Conservation (phyloP, 1,140 invertebrate genomes). For the Teleogryllus occipitalis region DNA sequence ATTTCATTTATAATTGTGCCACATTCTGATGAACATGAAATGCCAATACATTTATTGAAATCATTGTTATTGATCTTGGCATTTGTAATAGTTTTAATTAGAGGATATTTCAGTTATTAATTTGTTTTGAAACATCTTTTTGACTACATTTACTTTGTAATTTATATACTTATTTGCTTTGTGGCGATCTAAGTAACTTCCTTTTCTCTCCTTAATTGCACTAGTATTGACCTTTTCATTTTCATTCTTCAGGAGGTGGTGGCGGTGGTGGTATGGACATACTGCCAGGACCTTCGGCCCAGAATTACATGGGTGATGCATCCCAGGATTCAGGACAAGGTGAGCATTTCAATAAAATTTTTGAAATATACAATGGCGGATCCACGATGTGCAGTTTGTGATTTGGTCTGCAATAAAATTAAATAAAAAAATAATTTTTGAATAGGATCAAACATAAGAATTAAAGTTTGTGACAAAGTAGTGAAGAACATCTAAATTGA, state of each 20-base stretch:
- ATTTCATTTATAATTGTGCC: not conserved
- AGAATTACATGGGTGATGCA: constrained; percentile 14
- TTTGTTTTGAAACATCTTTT: too few species aligned
- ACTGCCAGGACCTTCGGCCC: constrained; percentile 13
- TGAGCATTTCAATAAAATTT: not conserved
- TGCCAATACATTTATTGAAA: too few species aligned
- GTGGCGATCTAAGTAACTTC: too few species aligned
- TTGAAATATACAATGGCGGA: not conserved
- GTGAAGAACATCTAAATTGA: not conserved
- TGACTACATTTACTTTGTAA: too few species aligned
- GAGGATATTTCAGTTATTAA: too few species aligned
- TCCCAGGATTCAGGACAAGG: constrained; percentile 18
- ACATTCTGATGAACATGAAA: too few species aligned
- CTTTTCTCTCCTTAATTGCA: too few species aligned
- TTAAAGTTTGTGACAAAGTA: not conserved
- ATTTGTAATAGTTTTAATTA: too few species aligned
- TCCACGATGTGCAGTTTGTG: constrained; percentile 14
- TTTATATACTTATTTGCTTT: too few species aligned
- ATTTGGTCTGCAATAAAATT: not conserved
- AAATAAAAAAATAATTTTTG: not conserved
- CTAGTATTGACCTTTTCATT: too few species aligned
- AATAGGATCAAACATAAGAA: not conserved
- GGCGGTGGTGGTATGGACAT: constrained; percentile 15
- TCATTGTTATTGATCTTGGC: too few species aligned
- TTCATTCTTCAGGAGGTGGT: too few species aligned